phyloP scores from a whole-genome alignment of 2,113 vertebrate species.

The Poicephalus gulielmi region DNA sequence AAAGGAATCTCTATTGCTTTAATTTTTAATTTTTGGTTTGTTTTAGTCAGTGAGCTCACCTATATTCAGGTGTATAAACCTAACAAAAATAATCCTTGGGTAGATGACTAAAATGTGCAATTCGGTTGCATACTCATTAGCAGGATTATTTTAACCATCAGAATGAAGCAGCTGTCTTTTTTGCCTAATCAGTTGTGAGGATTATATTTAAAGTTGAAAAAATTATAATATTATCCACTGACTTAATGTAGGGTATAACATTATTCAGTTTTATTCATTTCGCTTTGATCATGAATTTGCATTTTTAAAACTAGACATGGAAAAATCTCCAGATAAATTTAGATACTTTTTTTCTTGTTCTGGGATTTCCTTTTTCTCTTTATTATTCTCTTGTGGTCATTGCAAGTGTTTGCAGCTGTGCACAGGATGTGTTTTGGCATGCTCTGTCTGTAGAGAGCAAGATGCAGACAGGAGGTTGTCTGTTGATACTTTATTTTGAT shows the following conservation, averaged over 20 bases:
- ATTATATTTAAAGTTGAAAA: background rate
- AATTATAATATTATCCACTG: background rate
- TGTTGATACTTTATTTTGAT: background rate
- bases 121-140: background rate
- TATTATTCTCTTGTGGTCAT: conserved; percentile 30
- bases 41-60: background rate
- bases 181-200: background rate
- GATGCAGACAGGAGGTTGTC: conserved; percentile 5
- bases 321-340: conserved; percentile 1
- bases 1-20: background rate
- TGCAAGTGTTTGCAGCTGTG: conserved; percentile 34
- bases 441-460: background rate
- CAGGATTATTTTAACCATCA: background rate
- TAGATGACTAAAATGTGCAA: background rate
- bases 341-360: background rate
- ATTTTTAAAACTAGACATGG: background rate
- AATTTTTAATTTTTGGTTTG: background rate
- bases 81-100: background rate
- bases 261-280: background rate
- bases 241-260: background rate
- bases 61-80: background rate
- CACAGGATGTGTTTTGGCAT: conserved; percentile 10
- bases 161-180: background rate
- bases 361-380: conserved; percentile 6
- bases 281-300: background rate